Percentiles rank a stretch among this genome's conserved stretches.
phyloP scores from a whole-genome alignment of 2,113 vertebrate species.

The Caloenas nicobarica region DNA sequence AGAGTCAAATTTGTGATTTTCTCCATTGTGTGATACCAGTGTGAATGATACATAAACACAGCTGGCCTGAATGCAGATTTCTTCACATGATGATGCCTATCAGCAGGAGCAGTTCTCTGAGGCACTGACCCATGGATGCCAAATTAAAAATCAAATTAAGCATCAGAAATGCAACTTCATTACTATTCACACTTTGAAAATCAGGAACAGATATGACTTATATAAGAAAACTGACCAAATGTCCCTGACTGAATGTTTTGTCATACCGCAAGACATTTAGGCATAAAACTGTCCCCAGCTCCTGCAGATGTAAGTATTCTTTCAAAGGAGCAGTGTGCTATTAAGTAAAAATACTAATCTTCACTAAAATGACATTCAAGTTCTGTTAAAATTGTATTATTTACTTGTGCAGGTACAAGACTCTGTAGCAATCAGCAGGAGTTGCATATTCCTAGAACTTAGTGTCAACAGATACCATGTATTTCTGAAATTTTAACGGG shows the following conservation, averaged over 20 bases:
- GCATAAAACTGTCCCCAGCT: background rate
- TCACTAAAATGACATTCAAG: background rate
- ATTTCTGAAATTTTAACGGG: background rate
- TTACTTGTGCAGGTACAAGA: background rate
- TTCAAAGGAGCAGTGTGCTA: background rate
- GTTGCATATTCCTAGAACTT: background rate
- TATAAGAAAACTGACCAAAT: background rate
- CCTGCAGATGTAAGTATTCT: background rate
- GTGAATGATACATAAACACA: constrained; percentile 61
- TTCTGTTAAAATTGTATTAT: background rate
- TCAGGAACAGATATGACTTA: background rate
- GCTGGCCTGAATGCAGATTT: constrained; percentile 53
- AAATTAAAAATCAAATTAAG: constrained; percentile 65
- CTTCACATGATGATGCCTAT: constrained; percentile 5
- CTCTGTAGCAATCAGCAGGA: background rate
- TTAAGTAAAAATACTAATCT: background rate
- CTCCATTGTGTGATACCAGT: constrained; percentile 50
- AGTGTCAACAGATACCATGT: background rate
- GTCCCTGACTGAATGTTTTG: background rate
- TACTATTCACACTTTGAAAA: constrained; percentile 24
- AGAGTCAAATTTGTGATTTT: constrained; percentile 67
- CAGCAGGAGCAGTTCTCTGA: background rate
- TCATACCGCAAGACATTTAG: background rate
- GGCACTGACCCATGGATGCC: constrained; percentile 41
- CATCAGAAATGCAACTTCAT: constrained; percentile 19